A percentile compares a stretch with the other conserved stretches of the same genome.
phyloP scores from a whole-genome alignment of 2,888 invertebrate genomes.

The Melinopterus prodromus region DNA sequence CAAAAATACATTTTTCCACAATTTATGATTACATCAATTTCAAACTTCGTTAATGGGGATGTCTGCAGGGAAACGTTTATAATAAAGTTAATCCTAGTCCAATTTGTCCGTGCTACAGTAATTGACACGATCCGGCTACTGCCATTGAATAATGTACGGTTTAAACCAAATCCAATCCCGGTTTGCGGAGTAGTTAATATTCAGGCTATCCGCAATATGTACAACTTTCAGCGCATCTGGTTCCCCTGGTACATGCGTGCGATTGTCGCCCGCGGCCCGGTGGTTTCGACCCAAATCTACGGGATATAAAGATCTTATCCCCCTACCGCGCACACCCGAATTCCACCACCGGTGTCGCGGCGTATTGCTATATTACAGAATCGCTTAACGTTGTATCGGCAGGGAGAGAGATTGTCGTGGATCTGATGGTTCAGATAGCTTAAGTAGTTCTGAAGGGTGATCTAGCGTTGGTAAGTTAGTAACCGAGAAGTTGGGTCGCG shows the following conservation, averaged over 20 bases:
- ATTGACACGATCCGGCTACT: neutral
- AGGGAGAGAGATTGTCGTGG: neutral
- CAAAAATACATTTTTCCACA: too few relatives aligned
- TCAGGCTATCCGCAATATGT: neutral
- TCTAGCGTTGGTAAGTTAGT: neutral
- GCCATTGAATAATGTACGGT: neutral
- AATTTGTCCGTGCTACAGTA: neutral
- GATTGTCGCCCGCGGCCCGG: neutral
- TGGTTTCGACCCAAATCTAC: neutral
- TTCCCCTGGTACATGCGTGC: neutral
- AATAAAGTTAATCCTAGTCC: neutral
- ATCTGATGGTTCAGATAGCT: neutral
- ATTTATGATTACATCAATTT: too few relatives aligned
- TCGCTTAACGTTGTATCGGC: neutral
- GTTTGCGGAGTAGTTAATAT: neutral
- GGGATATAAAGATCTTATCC: constrained; percentile 4
- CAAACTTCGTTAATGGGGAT: neutral
- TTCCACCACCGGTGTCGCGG: neutral
- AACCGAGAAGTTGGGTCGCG: neutral
- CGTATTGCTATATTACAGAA: neutral
- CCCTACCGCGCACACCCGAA: neutral
- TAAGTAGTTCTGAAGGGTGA: neutral
- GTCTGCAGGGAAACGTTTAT: neutral
- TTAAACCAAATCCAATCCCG: neutral
- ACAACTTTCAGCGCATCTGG: neutral